Conservation (phyloP, 2,797 vertebrate species). For the Rhinella marina region DNA sequence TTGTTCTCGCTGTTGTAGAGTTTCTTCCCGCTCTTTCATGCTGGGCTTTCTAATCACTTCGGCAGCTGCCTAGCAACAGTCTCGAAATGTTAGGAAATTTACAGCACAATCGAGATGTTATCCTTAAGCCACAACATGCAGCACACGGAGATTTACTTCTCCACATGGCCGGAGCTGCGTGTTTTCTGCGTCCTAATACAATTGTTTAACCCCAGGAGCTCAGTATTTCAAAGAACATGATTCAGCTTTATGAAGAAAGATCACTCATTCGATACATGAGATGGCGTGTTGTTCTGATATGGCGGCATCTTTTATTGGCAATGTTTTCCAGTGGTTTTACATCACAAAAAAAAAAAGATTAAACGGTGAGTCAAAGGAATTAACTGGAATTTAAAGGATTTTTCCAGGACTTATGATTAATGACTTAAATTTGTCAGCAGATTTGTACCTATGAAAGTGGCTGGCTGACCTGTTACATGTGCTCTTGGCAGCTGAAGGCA, state of each 20-base stretch:
- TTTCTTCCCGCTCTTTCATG: not conserved
- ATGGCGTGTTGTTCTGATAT: not conserved
- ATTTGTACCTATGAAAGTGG: too few relatives aligned
- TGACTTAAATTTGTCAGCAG: too few relatives aligned
- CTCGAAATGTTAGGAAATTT: slow-evolving; percentile 44
- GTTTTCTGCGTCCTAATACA: not conserved
- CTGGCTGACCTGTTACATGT: too few relatives aligned
- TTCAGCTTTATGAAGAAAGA: not conserved
- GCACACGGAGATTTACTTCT: slow-evolving; percentile 4
- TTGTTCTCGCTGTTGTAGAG: not conserved
- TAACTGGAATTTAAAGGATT: too few relatives aligned
- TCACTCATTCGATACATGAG: too few relatives aligned
- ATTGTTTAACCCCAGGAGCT: not conserved
- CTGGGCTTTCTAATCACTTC: slow-evolving; percentile 17
- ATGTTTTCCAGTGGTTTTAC: too few relatives aligned
- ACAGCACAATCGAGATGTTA: slow-evolving; percentile 31
- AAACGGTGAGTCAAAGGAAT: too few relatives aligned
- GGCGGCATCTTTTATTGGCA: not conserved
- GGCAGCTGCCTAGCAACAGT: slow-evolving; percentile 33
- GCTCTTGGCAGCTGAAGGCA: too few relatives aligned
- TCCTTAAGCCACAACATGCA: slow-evolving; percentile 3
- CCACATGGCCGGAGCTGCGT: not conserved
- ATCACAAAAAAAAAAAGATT: too few relatives aligned
- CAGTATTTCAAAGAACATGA: not conserved
- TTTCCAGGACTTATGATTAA: too few relatives aligned